These are phyloP conservation scores for Hemithea aestivaria DNA, from an alignment of 2,888 invertebrate species.

Conservation along the genomic window DNA sequence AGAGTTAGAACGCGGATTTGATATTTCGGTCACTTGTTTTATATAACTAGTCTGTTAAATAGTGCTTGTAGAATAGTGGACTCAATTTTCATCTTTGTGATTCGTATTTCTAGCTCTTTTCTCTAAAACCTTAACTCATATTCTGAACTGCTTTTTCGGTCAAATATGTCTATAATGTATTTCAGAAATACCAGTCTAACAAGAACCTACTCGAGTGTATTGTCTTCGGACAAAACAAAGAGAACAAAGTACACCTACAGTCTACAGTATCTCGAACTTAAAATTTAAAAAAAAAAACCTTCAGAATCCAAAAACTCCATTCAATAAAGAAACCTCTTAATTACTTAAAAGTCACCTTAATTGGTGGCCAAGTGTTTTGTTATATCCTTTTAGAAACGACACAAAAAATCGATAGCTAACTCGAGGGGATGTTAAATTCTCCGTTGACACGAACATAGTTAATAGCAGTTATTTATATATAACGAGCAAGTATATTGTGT, in stretches of 20 bases:
- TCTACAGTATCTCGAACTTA: constrained; percentile 45
- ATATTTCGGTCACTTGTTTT: too few species aligned
- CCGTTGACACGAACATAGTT: constrained; percentile 42
- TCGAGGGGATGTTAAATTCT: constrained; percentile 31
- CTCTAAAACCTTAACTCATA: too few species aligned
- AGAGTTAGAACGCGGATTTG: constrained; percentile 31
- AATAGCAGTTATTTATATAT: constrained; percentile 36
- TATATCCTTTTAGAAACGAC: constrained; percentile 16
- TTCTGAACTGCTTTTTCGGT: too few species aligned
- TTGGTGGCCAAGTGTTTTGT: constrained; percentile 39
- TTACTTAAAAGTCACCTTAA: constrained; percentile 58
- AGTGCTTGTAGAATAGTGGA: too few species aligned
- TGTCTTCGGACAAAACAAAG: too few species aligned
- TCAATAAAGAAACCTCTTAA: constrained; percentile 67
- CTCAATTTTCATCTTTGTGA: too few species aligned
- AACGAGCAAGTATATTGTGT: constrained; percentile 36
- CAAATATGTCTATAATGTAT: too few species aligned
- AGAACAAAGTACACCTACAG: constrained; percentile 24
- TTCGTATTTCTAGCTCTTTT: too few species aligned
- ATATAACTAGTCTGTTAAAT: too few species aligned
- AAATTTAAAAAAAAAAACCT: constrained; percentile 56
- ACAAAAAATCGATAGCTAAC: constrained; percentile 12
- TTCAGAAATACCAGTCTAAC: too few species aligned
- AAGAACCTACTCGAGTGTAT: too few species aligned
- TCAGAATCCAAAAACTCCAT: constrained; percentile 49